Evolutionary conservation across 2,113 vertebrate species (phyloP), one percentile per base, ranked within the genome.

Genomic region (Lathamus discolor): DNA sequence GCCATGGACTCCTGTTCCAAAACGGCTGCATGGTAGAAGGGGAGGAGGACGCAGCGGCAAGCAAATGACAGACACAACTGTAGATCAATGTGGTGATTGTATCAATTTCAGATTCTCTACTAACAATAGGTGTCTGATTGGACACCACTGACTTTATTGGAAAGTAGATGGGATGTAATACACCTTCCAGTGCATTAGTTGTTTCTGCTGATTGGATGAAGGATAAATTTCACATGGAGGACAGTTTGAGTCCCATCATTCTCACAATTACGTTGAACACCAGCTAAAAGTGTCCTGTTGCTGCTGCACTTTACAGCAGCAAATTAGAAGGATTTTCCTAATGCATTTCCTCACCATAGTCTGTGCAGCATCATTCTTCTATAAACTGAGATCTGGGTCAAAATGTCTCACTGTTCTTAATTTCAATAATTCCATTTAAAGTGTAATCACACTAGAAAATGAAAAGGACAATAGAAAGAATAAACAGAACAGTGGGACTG

Each of bases 121-220:
- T 97, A 97, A 98, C 98, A 98, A 98, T 98, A 97, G 97, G 95
- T 95, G 96, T 96, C 97, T 98, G 98, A 98, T 97, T 98, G 97
- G 97, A 97, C 92, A 95, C 97, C 97, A 94, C 96, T 94, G 98
- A 95, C 97, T 98, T 98, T 98, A 97, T 97, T 96, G 97, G 97
- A 92, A 97, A 97, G 97, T 97, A 97, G 96, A 96, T 95, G 95
- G 97, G 93, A 93, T 97, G 83, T 97, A 98, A 98, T 98, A 96
- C 72, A 91, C 94, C 92, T 96, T 94, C 90, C 96, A 96, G 95
- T 75, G 96, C 97, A 97, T 98, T 97, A 94, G 97, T 95, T 97
- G 97, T 98, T 97, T 97, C 97, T 94, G 82, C 91, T 98, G 98
- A 98, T 98, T 98, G 98, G 95, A 92, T 86, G 97, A 97, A 98